Base-by-base conservation (phyloP, 2,113 vertebrate species). In the Procapra przewalskii region DNA sequence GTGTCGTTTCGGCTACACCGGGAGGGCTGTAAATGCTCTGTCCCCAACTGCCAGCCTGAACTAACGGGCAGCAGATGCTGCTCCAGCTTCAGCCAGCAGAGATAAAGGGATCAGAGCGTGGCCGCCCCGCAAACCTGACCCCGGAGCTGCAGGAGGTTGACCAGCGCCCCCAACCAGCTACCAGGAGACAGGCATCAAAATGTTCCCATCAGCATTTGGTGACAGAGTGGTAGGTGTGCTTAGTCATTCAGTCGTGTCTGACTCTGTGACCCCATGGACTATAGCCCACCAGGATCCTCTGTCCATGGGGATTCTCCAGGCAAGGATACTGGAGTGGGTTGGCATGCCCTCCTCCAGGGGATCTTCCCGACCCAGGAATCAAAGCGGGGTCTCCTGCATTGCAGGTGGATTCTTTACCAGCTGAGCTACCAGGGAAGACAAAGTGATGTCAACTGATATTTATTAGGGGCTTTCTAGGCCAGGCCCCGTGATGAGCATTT, bases 161-260 rank as follows among this genome's bases (percentile, higher is more conserved):
- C 11, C 67, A 11, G 31, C 43, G 0, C 5, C 14, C 14, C 13
- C 19, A 4, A 0, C 9, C 3, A 3, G 36, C 31, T 9, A 4
- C 29, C 25, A 45, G 57, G 27, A 88, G 82, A 2, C 54, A 31
- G 25, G 5, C 5, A 8, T 33, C 27, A 15, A 8, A 12, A 7
- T 21, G n/a, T 87, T 64, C 29, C 48, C 82, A 50, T 27, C 21
- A 40, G 12, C 8, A 1, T 23, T 52, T n/a, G 50, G 50, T 55
- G 52, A 83, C 81, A 54, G 23, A 52, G 2, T 50, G n/a, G 1
- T 71, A 5, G 23, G 19, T 36, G 3, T 36, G n/a, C 67, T 71
- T 12, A 12, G 5, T 71, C n/a, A 12, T 19, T 71, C n/a, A 71
- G 67, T 71, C 5, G 0, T 71, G 67, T 71, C 67, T 71, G n/a